Conservation (phyloP, 2,113 vertebrate species). For the Chamaea fasciata region DNA sequence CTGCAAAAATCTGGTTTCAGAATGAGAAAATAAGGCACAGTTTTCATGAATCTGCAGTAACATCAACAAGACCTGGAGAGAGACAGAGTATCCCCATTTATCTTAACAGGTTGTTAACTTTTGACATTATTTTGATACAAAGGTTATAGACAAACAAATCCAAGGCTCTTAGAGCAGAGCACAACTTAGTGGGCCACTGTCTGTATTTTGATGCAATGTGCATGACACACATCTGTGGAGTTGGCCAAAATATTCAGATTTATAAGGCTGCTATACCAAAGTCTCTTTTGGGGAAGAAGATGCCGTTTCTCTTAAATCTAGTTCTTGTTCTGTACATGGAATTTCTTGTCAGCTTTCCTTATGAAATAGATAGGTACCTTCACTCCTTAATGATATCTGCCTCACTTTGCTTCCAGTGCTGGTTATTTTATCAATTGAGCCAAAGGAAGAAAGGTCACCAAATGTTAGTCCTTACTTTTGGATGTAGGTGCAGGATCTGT, state of each 20-base stretch:
- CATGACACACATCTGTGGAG: neutral
- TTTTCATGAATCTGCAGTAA: neutral
- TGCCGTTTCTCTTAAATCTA: neutral
- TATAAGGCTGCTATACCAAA: neutral
- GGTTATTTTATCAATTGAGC: neutral
- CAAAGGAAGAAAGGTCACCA: neutral
- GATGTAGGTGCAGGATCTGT: neutral
- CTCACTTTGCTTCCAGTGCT: neutral
- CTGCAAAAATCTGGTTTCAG: neutral
- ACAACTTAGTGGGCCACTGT: neutral
- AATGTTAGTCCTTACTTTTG: neutral
- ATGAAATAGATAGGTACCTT: neutral
- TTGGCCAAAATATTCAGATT: neutral
- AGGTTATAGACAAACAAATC: neutral
- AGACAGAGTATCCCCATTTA: neutral
- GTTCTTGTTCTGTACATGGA: neutral
- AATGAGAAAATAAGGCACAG: neutral
- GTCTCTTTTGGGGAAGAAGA: neutral
- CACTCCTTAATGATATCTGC: neutral
- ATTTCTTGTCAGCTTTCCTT: neutral
- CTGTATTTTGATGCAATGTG: neutral
- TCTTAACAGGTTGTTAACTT: neutral
- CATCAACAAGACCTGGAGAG: neutral
- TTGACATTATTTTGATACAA: neutral
- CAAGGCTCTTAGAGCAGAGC: neutral